phyloP scores from a whole-genome alignment of 1,140 invertebrate species.

The Diachasma alloeum region DNA sequence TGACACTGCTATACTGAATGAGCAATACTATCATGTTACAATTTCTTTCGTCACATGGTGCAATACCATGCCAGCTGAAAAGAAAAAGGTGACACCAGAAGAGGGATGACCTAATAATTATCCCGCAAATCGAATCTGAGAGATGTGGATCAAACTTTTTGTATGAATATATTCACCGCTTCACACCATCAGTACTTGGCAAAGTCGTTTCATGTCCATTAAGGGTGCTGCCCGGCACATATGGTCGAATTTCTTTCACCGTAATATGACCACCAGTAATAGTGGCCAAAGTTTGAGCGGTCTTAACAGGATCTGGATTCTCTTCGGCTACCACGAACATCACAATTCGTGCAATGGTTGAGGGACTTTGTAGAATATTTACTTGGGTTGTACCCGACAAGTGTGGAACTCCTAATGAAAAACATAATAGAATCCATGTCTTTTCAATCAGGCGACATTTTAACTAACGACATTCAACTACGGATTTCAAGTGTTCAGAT shows the following conservation, averaged over 20 bases:
- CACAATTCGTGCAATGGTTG: slow-evolving; percentile 72
- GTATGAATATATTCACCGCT: slow-evolving; percentile 37
- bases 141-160: too few species aligned
- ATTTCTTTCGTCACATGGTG: too few species aligned
- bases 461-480: too few species aligned
- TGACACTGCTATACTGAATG: too few species aligned
- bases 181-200: slow-evolving; percentile 34
- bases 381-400: slow-evolving; percentile 72
- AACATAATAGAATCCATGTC: neutral
- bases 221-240: slow-evolving; percentile 60
- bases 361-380: slow-evolving; percentile 75
- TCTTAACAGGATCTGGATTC: slow-evolving; percentile 74
- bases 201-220: slow-evolving; percentile 19
- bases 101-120: too few species aligned
- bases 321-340: slow-evolving; percentile 80
- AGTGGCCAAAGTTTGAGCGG: slow-evolving; percentile 76
- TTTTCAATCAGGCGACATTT: too few species aligned
- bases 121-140: too few species aligned
- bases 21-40: too few species aligned
- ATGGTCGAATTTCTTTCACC: slow-evolving; percentile 77
- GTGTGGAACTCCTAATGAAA: slow-evolving; percentile 71
- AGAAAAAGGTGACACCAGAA: too few species aligned
- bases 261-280: slow-evolving; percentile 80
- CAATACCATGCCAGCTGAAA: too few species aligned
- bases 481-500: too few species aligned